Evolutionary conservation across 2,888 invertebrate species (phyloP).

Genomic region (Glaucopsyche alexis): DNA sequence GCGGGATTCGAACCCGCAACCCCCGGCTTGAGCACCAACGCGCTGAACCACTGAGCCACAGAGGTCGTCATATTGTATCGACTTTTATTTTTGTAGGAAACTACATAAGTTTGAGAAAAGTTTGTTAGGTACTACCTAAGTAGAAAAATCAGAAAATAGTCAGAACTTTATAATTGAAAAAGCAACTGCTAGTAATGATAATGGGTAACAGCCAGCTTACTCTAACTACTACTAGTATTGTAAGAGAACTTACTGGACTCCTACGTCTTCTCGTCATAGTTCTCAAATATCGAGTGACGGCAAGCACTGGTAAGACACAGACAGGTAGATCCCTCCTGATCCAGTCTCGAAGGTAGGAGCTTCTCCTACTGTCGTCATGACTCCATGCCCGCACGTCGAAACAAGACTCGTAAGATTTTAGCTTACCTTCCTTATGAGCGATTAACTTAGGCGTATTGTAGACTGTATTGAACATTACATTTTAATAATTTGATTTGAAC

Average conservation of each 20-base stretch:
- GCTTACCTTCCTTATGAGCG: conserved; percentile 74
- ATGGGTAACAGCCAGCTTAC: no score
- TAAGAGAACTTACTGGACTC: conserved; percentile 48
- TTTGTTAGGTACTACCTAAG: no score
- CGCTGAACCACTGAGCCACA: no score
- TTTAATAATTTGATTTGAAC: conserved; percentile 27
- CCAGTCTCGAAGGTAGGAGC: conserved; percentile 68
- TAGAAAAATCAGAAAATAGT: no score
- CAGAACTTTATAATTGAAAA: no score
- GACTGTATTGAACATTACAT: conserved; percentile 58
- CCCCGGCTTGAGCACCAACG: no score
- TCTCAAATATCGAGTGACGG: conserved; percentile 50
- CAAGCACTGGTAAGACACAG: conserved; percentile 54
- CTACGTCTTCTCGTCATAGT: conserved; percentile 57
- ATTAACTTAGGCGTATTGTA: conserved; percentile 48
- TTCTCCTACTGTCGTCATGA: conserved; percentile 56
- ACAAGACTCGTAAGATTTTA: conserved; percentile 77
- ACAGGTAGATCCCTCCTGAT: conserved; percentile 65
- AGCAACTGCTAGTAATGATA: no score
- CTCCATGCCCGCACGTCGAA: conserved; percentile 79
- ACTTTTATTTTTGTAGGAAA: no score
- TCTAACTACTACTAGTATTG: no score
- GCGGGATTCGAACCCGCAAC: no score
- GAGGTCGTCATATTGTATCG: no score
- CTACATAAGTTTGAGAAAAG: no score